phyloP scores from a whole-genome alignment of 1,140 invertebrate species.

The Heliconius congener region DNA sequence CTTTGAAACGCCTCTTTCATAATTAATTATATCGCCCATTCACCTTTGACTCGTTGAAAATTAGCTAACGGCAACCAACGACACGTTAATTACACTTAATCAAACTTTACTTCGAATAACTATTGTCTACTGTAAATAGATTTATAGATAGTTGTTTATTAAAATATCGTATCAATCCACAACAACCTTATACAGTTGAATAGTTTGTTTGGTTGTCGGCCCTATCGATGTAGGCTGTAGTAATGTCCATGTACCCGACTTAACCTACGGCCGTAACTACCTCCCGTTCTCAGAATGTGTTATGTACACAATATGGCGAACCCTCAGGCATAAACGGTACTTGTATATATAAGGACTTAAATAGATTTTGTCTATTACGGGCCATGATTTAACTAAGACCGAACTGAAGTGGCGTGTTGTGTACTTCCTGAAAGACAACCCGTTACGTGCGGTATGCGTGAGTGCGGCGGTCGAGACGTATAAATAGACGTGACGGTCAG shows the following conservation, averaged over 20 bases:
- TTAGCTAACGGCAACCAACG: background rate
- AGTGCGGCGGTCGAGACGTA: constrained; percentile 30
- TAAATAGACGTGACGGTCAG: constrained; percentile 54
- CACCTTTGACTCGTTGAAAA: background rate
- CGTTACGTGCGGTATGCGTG: constrained; percentile 4
- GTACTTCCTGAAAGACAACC: constrained; percentile 18
- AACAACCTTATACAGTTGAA: too few species aligned
- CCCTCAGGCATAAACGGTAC: too few species aligned
- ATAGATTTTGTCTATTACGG: background rate
- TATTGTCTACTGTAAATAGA: background rate
- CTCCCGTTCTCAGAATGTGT: too few species aligned
- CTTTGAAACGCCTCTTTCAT: background rate
- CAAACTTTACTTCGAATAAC: background rate
- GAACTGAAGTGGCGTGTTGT: background rate
- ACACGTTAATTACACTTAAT: background rate
- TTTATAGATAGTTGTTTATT: background rate
- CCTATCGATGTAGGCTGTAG: too few species aligned
- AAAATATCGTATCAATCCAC: background rate
- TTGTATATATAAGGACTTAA: too few species aligned
- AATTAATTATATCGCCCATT: background rate
- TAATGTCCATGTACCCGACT: too few species aligned
- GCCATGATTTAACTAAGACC: background rate
- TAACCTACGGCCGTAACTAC: too few species aligned
- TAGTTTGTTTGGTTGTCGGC: too few species aligned
- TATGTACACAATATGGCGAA: too few species aligned